Percentiles rank a stretch among this genome's conserved stretches.
Evolutionary conservation across 2,113 vertebrate species (phyloP).

Genomic region (Eupsittula cactorum): DNA sequence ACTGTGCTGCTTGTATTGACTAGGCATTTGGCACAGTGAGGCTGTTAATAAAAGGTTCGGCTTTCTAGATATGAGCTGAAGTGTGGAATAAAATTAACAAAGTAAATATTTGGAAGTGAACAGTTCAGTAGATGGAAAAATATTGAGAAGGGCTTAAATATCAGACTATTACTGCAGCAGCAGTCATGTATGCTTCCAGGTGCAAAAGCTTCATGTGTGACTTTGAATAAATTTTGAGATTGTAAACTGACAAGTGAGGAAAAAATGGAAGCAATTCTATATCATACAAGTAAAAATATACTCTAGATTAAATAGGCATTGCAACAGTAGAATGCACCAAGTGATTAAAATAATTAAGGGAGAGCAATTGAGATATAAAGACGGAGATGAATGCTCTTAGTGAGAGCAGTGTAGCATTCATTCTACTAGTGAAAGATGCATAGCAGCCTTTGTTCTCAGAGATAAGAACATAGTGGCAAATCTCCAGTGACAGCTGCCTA

Average conservation of each 20-base stretch:
- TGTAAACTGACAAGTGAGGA: neutral
- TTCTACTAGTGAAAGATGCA: constrained; percentile 34
- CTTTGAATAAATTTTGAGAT: neutral
- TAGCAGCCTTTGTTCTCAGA: constrained; percentile 16
- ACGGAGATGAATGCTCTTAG: constrained; percentile 30
- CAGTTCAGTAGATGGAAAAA: constrained; percentile 5
- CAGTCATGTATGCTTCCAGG: neutral
- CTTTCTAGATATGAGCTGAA: neutral
- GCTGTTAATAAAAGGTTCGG: neutral
- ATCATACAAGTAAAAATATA: constrained; percentile 1
- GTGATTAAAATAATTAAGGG: constrained; percentile 69
- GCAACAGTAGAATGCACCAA: constrained; percentile 54
- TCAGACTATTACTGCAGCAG: neutral
- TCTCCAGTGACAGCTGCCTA: constrained; percentile 66
- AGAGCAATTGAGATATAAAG: constrained; percentile 68
- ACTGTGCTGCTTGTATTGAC: neutral
- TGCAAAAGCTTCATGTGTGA: neutral
- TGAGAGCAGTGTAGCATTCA: constrained; percentile 18
- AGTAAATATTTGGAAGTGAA: neutral
- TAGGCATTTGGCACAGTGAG: neutral
- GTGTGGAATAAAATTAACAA: neutral
- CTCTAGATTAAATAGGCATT: constrained; percentile 49
- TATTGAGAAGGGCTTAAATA: neutral
- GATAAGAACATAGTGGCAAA: constrained; percentile 35
- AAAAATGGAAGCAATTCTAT: neutral